phyloP scores from a whole-genome alignment of 92 coral and sea anemone species.

The Epizoanthus illoricatus region DNA sequence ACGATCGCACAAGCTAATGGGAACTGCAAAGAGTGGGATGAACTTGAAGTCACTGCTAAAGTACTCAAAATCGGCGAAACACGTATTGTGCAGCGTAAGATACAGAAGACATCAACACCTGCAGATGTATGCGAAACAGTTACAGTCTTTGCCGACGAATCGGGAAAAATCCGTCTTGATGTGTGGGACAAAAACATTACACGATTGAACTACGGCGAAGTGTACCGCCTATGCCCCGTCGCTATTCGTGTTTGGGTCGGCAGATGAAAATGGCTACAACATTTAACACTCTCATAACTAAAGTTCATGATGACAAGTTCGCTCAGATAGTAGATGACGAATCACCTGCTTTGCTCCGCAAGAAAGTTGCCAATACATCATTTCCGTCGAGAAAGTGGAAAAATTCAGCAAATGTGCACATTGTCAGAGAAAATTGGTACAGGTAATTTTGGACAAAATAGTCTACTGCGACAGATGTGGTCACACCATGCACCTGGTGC shows the following conservation, averaged over 20 bases:
- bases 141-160: not conserved
- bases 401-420: too few species aligned
- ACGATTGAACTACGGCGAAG: conserved; percentile 31
- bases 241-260: conserved; percentile 33
- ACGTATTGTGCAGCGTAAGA: too few species aligned
- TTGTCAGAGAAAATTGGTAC: too few species aligned
- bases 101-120: too few species aligned
- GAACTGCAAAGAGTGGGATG: too few species aligned
- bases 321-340: conserved; percentile 20
- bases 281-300: conserved; percentile 27
- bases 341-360: conserved; percentile 3
- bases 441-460: too few species aligned
- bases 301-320: conserved; percentile 14
- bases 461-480: too few species aligned
- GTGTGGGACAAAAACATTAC: conserved; percentile 21
- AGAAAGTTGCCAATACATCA: conserved; percentile 33
- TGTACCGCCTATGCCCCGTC: conserved; percentile 44
- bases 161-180: conserved; percentile 30
- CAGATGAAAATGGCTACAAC: conserved; percentile 36
- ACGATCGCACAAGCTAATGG: too few species aligned
- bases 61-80: too few species aligned
- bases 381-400: conserved; percentile 30
- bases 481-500: too few species aligned
- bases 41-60: too few species aligned
- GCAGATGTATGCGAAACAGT: not conserved